phyloP scores from a whole-genome alignment of 2,113 vertebrate genomes.

The Enhydra lutris region DNA sequence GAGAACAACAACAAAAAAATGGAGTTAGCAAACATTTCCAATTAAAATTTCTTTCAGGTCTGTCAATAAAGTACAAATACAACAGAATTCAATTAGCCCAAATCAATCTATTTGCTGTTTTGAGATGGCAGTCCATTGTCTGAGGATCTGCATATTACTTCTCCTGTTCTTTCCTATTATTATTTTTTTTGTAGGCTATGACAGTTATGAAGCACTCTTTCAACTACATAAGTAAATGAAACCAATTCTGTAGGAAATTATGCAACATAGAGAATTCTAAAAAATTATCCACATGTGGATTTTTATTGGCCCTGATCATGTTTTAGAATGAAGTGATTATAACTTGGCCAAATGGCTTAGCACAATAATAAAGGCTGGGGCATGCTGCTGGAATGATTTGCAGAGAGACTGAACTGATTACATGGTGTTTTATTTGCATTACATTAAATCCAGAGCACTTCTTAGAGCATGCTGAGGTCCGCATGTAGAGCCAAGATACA shows the following conservation, averaged over 20 bases:
- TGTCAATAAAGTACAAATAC: neutral
- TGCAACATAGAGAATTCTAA: slow-evolving; percentile 69
- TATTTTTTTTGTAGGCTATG: neutral
- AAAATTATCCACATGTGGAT: slow-evolving; percentile 71
- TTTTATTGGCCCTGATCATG: slow-evolving; percentile 64
- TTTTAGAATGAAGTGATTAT: slow-evolving; percentile 68
- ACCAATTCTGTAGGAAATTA: slow-evolving; percentile 71
- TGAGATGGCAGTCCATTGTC: neutral
- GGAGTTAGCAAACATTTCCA: neutral
- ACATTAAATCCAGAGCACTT: slow-evolving; percentile 65
- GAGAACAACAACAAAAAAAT: neutral
- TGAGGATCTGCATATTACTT: neutral
- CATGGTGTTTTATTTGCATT: slow-evolving; percentile 63
- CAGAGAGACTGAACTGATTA: slow-evolving; percentile 66
- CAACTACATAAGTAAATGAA: slow-evolving; percentile 61
- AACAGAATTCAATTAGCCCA: neutral
- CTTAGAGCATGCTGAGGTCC: slow-evolving; percentile 11
- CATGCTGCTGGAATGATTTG: slow-evolving; percentile 46
- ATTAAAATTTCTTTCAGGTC: neutral
- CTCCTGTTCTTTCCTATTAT: neutral
- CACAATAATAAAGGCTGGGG: slow-evolving; percentile 52
- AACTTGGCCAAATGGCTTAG: slow-evolving; percentile 68
- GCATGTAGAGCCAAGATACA: slow-evolving; percentile 22
- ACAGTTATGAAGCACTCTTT: neutral
- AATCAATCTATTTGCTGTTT: neutral